Evolutionary conservation across 35 echinoderm and acorn worm species (phyloP).

Genomic region (Ophioderma brevispina): DNA sequence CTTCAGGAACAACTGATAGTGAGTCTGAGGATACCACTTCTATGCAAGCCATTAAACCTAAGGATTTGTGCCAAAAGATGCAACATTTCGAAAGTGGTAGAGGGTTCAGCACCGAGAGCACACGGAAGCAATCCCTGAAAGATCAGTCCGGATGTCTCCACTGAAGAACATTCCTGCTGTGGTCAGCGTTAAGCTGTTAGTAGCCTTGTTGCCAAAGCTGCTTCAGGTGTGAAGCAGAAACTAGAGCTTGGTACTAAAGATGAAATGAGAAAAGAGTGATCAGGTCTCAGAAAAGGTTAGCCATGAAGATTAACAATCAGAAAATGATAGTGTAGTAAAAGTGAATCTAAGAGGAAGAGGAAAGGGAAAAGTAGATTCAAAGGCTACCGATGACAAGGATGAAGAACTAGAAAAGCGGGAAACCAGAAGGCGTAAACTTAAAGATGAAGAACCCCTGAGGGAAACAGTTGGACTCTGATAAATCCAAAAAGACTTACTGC

Average conservation of each 20-base stretch:
- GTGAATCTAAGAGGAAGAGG: background rate
- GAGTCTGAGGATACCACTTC: background rate
- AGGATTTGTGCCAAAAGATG: background rate
- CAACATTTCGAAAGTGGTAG: background rate
- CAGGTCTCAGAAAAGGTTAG: background rate
- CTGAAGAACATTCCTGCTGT: background rate
- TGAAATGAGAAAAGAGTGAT: background rate
- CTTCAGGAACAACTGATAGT: background rate
- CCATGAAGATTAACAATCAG: background rate
- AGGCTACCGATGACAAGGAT: background rate
- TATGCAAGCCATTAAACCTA: background rate
- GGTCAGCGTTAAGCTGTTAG: background rate
- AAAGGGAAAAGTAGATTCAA: background rate
- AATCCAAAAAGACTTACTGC: background rate
- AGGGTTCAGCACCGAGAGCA: background rate
- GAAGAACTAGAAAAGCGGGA: background rate
- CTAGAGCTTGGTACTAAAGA: background rate
- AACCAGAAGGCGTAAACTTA: background rate
- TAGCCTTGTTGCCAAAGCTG: background rate
- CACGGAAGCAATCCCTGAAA: background rate
- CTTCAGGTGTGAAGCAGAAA: background rate
- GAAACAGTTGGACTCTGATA: too few relatives aligned
- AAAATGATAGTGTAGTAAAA: background rate
- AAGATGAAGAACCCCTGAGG: background rate
- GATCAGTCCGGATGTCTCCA: background rate